phyloP scores from a whole-genome alignment of 2,797 vertebrate species.

The Phyllotis vaccarum region DNA sequence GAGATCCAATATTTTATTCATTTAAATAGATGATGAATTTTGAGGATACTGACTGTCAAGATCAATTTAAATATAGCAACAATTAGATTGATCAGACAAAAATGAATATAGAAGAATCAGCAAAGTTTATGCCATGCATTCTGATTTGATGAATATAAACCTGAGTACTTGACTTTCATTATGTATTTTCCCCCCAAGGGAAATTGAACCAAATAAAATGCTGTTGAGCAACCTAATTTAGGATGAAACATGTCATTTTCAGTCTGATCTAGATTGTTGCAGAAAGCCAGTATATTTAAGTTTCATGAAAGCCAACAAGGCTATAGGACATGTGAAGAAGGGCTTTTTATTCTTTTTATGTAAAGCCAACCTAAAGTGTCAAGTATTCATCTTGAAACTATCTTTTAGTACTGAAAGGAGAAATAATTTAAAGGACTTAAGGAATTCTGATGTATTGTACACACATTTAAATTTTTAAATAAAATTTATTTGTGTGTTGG shows the following conservation, averaged over 20 bases:
- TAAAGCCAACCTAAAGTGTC: neutral
- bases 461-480: neutral
- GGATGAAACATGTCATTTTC: slow-evolving; percentile 60
- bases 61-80: slow-evolving; percentile 52
- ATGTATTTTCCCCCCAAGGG: slow-evolving; percentile 18
- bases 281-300: slow-evolving; percentile 19
- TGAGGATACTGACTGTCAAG: slow-evolving; percentile 30
- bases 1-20: neutral
- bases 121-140: slow-evolving; percentile 51
- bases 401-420: neutral
- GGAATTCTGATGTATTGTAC: neutral
- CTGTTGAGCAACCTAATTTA: slow-evolving; percentile 39
- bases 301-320: slow-evolving; percentile 10
- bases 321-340: neutral
- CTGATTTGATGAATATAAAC: slow-evolving; percentile 67
- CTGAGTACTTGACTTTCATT: slow-evolving; percentile 59
- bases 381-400: slow-evolving; percentile 25
- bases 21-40: slow-evolving; percentile 58
- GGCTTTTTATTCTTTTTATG: neutral
- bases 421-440: neutral
- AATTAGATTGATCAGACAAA: slow-evolving; percentile 49
- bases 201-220: slow-evolving; percentile 50
- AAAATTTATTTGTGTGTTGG: neutral
- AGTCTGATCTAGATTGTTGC: slow-evolving; percentile 37
- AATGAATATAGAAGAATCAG: slow-evolving; percentile 11